Evolutionary conservation across 2,888 invertebrate species (phyloP).

Genomic region (Ochropacha duplaris): DNA sequence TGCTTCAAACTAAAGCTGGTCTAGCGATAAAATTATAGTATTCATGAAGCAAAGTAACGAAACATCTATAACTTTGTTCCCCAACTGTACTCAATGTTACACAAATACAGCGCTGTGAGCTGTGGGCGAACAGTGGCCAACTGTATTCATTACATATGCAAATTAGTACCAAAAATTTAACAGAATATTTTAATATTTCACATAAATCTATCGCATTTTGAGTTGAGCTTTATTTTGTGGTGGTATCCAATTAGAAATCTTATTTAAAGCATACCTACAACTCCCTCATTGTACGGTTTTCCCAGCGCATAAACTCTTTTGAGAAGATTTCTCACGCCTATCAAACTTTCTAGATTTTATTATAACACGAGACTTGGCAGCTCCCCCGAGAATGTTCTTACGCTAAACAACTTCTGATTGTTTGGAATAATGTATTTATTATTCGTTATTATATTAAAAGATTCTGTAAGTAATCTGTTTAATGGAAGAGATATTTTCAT

Average conservation of each 20-base stretch:
- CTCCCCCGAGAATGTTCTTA: not conserved
- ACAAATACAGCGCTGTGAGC: not conserved
- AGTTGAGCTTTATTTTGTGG: not conserved
- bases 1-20: not conserved
- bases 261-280: not conserved
- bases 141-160: not conserved
- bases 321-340: slow-evolving; percentile 3
- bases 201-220: not conserved
- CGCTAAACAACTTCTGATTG: not conserved
- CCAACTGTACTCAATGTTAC: slow-evolving; percentile 1
- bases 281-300: slow-evolving; percentile 1
- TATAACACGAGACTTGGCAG: not conserved
- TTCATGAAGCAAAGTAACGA: not conserved
- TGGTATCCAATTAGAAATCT: not conserved
- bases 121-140: not conserved
- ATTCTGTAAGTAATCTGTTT: not conserved
- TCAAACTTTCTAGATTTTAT: slow-evolving; percentile 10
- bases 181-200: not conserved
- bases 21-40: not conserved
- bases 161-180: not conserved
- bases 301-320: not conserved
- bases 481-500: not conserved
- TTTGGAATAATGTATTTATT: not conserved
- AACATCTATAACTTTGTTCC: not conserved
- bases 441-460: not conserved